phyloP scores from a whole-genome alignment of 2,888 invertebrate species.

The Synanthedon vespiformis region DNA sequence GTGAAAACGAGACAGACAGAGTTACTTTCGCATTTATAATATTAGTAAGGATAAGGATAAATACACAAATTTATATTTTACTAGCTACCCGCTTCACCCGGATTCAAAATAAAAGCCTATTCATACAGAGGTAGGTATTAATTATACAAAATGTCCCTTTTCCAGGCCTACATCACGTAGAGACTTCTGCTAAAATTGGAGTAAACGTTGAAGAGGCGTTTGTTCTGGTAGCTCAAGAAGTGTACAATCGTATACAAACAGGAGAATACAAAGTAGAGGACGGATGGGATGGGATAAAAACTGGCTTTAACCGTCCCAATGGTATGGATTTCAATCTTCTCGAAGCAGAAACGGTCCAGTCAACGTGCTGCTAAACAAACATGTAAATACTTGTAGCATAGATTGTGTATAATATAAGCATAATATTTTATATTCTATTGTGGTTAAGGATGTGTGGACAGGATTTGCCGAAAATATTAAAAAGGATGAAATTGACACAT shows the following conservation, averaged over 20 bases:
- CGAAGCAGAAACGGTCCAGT: constrained; percentile 90
- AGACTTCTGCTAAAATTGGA: constrained; percentile 95
- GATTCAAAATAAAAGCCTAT: no score
- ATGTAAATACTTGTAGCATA: constrained; percentile 24
- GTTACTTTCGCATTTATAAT: no score
- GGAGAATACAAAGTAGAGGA: constrained; percentile 95
- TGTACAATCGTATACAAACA: constrained; percentile 87
- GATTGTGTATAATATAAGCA: constrained; percentile 13
- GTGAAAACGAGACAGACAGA: no score
- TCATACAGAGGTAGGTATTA: no score
- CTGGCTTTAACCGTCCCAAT: constrained; percentile 86
- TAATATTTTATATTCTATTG: not conserved
- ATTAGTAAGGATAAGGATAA: no score
- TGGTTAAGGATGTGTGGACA: not conserved
- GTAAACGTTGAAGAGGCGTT: constrained; percentile 95
- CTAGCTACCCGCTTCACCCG: no score
- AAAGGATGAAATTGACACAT: no score
- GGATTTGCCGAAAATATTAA: no score
- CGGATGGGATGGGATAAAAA: constrained; percentile 98
- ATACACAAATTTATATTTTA: no score
- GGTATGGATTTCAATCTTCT: constrained; percentile 87
- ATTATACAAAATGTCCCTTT: constrained; percentile 4
- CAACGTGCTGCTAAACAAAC: constrained; percentile 81
- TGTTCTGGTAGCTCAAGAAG: constrained; percentile 89
- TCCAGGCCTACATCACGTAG: constrained; percentile 84